Percentiles rank a stretch among this genome's conserved stretches.
phyloP scores from a whole-genome alignment of 2,888 invertebrate species.

The Notocelia uddmanniana region DNA sequence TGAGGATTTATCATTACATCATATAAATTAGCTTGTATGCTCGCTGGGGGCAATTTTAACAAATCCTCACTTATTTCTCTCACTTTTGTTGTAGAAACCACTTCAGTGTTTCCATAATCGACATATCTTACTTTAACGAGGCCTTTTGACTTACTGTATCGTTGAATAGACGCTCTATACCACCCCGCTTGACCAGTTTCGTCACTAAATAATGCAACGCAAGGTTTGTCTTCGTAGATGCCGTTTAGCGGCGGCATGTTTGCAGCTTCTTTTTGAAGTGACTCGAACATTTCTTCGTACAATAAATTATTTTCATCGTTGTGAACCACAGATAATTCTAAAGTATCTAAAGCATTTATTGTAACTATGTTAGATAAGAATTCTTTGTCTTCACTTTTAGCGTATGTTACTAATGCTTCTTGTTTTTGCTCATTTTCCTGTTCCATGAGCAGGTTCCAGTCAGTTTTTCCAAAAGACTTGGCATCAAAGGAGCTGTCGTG shows the following conservation, averaged over 20 bases:
- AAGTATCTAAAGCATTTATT: slow-evolving; percentile 63
- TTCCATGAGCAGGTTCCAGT: slow-evolving; percentile 70
- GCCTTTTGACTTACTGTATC: slow-evolving; percentile 72
- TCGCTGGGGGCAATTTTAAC: slow-evolving; percentile 80
- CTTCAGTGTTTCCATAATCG: slow-evolving; percentile 90
- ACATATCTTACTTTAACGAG: slow-evolving; percentile 88
- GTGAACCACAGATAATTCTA: slow-evolving; percentile 71
- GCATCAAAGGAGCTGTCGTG: slow-evolving; percentile 57
- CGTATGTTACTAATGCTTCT: slow-evolving; percentile 59
- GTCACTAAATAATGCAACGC: slow-evolving; percentile 86
- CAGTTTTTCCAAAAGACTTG: slow-evolving; percentile 57
- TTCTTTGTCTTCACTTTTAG: slow-evolving; percentile 55
- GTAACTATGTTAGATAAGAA: slow-evolving; percentile 69
- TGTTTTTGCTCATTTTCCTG: slow-evolving; percentile 57
- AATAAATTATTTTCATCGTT: slow-evolving; percentile 70
- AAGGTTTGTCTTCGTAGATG: slow-evolving; percentile 83
- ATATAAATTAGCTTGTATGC: slow-evolving; percentile 79
- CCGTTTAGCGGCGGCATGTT: slow-evolving; percentile 75
- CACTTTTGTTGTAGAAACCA: slow-evolving; percentile 74
- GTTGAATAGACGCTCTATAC: slow-evolving; percentile 89
- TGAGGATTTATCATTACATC: slow-evolving; percentile 68
- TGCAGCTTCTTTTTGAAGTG: slow-evolving; percentile 77
- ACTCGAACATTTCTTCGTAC: slow-evolving; percentile 79
- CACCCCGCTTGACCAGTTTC: slow-evolving; percentile 85
- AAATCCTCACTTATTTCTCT: slow-evolving; percentile 82